Conservation (phyloP, 2,888 invertebrate species). For the Meloe dianella region DNA sequence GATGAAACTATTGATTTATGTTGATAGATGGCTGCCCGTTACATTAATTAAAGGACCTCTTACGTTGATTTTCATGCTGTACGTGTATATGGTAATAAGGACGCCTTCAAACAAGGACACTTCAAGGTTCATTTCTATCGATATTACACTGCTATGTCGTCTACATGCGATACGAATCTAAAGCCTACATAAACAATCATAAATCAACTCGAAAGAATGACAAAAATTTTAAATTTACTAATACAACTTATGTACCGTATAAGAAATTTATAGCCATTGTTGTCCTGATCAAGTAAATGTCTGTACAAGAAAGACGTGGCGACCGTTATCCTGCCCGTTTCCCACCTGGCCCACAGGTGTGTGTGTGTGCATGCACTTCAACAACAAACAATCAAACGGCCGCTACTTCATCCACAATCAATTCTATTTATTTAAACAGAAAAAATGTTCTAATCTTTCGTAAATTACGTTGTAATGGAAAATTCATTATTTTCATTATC, state of each 20-base stretch:
- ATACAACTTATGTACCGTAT: too few relatives aligned
- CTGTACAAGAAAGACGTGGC: conserved; percentile 11
- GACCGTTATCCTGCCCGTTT: conserved; percentile 21
- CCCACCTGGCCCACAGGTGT: conserved; percentile 27
- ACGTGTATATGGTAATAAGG: too few relatives aligned
- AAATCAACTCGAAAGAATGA: too few relatives aligned
- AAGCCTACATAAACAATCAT: too few relatives aligned
- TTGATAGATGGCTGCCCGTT: background rate
- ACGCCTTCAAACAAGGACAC: background rate
- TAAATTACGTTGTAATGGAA: too few relatives aligned
- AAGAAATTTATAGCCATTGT: conserved; percentile 1
- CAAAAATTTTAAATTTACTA: too few relatives aligned
- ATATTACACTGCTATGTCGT: too few relatives aligned
- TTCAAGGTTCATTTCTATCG: background rate
- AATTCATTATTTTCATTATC: background rate
- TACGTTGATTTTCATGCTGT: too few relatives aligned
- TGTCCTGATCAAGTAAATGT: background rate
- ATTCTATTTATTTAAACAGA: too few relatives aligned
- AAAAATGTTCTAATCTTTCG: too few relatives aligned
- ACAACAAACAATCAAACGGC: background rate
- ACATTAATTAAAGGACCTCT: background rate
- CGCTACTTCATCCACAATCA: background rate
- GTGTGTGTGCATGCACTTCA: background rate
- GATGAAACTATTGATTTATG: background rate
- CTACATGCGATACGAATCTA: too few relatives aligned